These are phyloP conservation scores for Microplitis mediator DNA, from an alignment of 1,140 invertebrate genomes.

Conservation along the genomic window DNA sequence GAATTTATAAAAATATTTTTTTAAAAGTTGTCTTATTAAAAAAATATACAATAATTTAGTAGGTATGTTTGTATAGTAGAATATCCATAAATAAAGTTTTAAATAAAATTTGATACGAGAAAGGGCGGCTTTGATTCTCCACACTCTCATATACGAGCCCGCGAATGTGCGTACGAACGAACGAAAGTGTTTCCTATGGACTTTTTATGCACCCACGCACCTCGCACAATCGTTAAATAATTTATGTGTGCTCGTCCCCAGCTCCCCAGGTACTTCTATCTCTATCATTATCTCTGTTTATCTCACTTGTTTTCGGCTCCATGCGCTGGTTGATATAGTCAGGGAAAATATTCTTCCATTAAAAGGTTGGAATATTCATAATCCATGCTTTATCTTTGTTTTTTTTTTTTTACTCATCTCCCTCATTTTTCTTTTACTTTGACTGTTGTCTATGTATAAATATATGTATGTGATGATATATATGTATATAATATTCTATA, in stretches of 20 bases:
- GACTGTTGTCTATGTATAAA: too few relatives aligned
- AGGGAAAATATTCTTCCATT: background rate
- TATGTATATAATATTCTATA: constrained; percentile 1
- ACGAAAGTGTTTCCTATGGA: background rate
- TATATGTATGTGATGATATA: background rate
- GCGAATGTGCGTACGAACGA: too few relatives aligned
- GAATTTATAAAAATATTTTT: too few relatives aligned
- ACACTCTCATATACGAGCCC: too few relatives aligned
- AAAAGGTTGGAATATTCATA: constrained; percentile 2
- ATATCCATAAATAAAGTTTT: too few relatives aligned
- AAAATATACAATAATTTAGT: too few relatives aligned
- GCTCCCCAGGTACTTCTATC: background rate
- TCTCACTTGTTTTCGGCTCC: background rate
- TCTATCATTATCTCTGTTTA: background rate
- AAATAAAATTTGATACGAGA: too few relatives aligned
- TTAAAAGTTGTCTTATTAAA: too few relatives aligned
- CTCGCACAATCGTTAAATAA: background rate
- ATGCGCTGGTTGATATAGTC: background rate
- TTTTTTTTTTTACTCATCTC: background rate
- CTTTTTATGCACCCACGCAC: background rate
- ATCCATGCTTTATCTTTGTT: background rate
- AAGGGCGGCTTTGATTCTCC: too few relatives aligned
- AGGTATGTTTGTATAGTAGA: too few relatives aligned
- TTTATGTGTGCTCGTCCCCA: background rate
- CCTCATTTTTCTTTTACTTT: too few relatives aligned